Evolutionary conservation across 2,888 invertebrate species (phyloP).

Genomic region (Capitulum mitella): DNA sequence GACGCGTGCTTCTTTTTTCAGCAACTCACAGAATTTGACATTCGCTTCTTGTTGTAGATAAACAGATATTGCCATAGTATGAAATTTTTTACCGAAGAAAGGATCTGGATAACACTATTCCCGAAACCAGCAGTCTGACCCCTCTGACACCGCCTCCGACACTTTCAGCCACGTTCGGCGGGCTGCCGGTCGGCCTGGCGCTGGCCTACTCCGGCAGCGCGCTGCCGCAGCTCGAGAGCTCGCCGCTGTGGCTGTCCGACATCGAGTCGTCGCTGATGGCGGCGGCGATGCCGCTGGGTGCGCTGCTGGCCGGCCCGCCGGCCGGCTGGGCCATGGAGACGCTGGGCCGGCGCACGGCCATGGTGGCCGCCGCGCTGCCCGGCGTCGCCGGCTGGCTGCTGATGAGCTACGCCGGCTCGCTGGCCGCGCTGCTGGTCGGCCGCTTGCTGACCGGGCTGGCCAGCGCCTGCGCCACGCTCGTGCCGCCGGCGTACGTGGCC

Average conservation of each 20-base stretch:
- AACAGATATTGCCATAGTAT: too few species aligned
- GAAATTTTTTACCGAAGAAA: too few species aligned
- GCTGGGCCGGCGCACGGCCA: slow-evolving; percentile 70
- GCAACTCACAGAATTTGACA: too few species aligned
- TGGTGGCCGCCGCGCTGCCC: slow-evolving; percentile 65
- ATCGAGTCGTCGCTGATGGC: background rate
- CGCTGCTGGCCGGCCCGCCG: slow-evolving; percentile 68
- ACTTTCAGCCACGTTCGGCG: slow-evolving; percentile 3
- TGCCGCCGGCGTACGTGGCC: slow-evolving; percentile 46
- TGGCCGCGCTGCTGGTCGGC: slow-evolving; percentile 27
- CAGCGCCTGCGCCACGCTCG: slow-evolving; percentile 42
- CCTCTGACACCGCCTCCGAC: too few species aligned
- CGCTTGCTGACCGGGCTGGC: slow-evolving; percentile 41
- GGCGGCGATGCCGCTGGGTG: slow-evolving; percentile 77
- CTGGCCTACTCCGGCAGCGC: background rate
- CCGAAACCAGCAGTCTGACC: too few species aligned
- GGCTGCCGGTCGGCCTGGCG: background rate
- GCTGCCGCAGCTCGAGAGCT: background rate
- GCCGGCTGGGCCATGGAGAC: slow-evolving; percentile 80
- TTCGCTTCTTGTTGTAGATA: too few species aligned
- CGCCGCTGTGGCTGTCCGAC: background rate
- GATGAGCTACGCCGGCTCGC: slow-evolving; percentile 41
- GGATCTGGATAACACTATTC: too few species aligned
- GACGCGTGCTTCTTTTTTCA: too few species aligned
- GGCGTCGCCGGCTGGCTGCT: slow-evolving; percentile 65